Base-by-base conservation (phyloP, 2,888 invertebrate genomes). In the Apamea epomidion region DNA sequence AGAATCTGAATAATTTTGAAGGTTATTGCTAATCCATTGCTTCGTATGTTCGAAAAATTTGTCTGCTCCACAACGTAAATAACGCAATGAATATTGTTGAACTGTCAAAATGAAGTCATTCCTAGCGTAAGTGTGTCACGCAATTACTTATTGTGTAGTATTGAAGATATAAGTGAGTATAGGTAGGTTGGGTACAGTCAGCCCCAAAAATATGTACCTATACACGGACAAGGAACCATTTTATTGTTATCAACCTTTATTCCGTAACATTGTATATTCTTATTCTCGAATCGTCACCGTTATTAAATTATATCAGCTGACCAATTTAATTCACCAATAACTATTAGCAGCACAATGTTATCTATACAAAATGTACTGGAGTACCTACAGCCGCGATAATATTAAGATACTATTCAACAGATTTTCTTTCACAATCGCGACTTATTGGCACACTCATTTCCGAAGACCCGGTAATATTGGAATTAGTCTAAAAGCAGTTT, bases 401-500 rank as follows among this genome's bases (percentile, higher is more conserved):
- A 25, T 25, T 16, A 25, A 32, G 51, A 70, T 51, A 51, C 18
- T 58, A 54, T 81, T 81, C 60, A 73, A 21, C 62, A 72, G 64
- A 58, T 81, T 80, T 74, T 48, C 65, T 82, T 81, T 51, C 32
- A 21, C 64, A 78, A 70, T 77, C 42, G 37, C 54, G 21, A 83
- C 29, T 70, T 32, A 69, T 51, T 65, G 42, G 65, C n/a, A 70
- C 45, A 62, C 45, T 68, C 16, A 82, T 79, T 81, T 83, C 83
- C 77, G 69, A 65, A 73, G 25, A 84, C 37, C 51, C 32, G 37
- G 62, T 82, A 70, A 54, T 84, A 54, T 84, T 64, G 14, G 42
- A 80, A 74, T 80, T 60, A 65, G 80, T 42, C 64, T 54, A 51
- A 83, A 65, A 84, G 68, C 64, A 29, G 60, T 82, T 69, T 58